These are phyloP conservation scores for Drosophila serrata DNA, from an alignment of 1,140 invertebrate species.

Conservation along the genomic window DNA sequence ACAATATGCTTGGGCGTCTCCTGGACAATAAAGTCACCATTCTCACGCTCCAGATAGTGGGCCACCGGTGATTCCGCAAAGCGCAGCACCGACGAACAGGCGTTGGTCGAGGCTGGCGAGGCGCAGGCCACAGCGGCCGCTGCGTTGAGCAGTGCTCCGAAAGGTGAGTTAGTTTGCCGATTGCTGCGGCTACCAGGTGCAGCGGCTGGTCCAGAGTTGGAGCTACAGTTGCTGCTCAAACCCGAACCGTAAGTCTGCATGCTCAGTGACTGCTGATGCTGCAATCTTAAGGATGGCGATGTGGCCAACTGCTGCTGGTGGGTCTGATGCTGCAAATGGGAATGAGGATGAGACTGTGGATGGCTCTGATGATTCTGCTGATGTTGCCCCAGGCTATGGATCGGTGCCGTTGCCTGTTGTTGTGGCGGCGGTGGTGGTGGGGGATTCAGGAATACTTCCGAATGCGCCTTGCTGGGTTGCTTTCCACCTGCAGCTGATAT, in stretches of 20 bases:
- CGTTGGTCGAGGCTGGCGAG: constrained; percentile 52
- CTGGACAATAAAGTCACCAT: constrained; percentile 84
- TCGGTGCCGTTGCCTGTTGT: constrained; percentile 9
- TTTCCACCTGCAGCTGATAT: constrained; percentile 30
- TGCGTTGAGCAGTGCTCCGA: constrained; percentile 67
- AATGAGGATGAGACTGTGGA: constrained; percentile 17
- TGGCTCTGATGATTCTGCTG: constrained; percentile 40
- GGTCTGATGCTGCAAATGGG: constrained; percentile 26
- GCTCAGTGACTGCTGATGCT: constrained; percentile 32
- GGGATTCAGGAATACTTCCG: constrained; percentile 73
- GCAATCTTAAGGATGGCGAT: constrained; percentile 9
- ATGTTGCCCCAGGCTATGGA: constrained; percentile 14
- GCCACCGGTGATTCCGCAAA: constrained; percentile 82
- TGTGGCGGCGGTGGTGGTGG: constrained; percentile 64
- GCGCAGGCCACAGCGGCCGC: constrained; percentile 66
- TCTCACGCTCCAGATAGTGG: constrained; percentile 81
- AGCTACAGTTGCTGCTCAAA: constrained; percentile 14
- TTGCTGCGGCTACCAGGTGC: constrained; percentile 13
- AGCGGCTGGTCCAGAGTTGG: constrained; percentile 4
- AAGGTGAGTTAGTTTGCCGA: constrained; percentile 69
- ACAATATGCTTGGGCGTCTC: constrained; percentile 84
- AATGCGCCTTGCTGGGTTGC: constrained; percentile 53
- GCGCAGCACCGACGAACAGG: constrained; percentile 64
- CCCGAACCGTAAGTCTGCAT: constrained; percentile 24
- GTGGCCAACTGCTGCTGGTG: constrained; percentile 15